A percentile compares a stretch with the other conserved stretches of the same genome.
Conservation (phyloP, 2,888 invertebrate species). For the Apotomis betuletana region DNA sequence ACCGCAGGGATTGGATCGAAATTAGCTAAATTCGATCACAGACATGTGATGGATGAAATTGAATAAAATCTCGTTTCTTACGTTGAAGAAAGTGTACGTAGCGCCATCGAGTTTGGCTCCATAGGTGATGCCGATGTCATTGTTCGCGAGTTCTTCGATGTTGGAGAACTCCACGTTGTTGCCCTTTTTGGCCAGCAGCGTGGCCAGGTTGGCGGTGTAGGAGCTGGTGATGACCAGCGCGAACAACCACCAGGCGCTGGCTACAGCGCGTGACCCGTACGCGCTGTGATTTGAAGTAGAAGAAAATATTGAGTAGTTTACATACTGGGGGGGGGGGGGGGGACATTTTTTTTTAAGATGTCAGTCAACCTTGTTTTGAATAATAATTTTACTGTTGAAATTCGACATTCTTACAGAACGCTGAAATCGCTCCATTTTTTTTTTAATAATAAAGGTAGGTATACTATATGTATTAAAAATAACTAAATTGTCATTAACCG, state of each 20-base stretch:
- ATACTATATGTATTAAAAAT: too few species aligned
- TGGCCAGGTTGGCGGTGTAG: conserved; percentile 96
- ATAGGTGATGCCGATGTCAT: conserved; percentile 91
- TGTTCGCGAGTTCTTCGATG: conserved; percentile 91
- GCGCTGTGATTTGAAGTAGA: conserved; percentile 83
- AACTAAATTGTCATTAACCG: too few species aligned
- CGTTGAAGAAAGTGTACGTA: conserved; percentile 94
- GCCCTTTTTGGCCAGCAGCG: conserved; percentile 92
- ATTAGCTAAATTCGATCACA: too few species aligned
- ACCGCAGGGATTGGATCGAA: too few species aligned
- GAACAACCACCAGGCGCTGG: conserved; percentile 95
- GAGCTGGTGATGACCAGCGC: conserved; percentile 93
- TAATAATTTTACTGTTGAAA: too few species aligned
- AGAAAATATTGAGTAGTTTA: neutral
- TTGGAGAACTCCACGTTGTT: conserved; percentile 86
- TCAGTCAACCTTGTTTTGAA: too few species aligned
- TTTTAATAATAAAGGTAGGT: too few species aligned
- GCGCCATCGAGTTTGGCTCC: conserved; percentile 94
- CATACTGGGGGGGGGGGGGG: too few species aligned
- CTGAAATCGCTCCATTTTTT: too few species aligned
- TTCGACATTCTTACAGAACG: too few species aligned
- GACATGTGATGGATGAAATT: neutral
- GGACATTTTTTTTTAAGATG: too few species aligned
- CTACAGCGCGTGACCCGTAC: conserved; percentile 93
- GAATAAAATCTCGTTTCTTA: conserved; percentile 58